These are phyloP conservation scores for Limnephilus auricula DNA, from an alignment of 2,888 invertebrate species.

Conservation along the genomic window DNA sequence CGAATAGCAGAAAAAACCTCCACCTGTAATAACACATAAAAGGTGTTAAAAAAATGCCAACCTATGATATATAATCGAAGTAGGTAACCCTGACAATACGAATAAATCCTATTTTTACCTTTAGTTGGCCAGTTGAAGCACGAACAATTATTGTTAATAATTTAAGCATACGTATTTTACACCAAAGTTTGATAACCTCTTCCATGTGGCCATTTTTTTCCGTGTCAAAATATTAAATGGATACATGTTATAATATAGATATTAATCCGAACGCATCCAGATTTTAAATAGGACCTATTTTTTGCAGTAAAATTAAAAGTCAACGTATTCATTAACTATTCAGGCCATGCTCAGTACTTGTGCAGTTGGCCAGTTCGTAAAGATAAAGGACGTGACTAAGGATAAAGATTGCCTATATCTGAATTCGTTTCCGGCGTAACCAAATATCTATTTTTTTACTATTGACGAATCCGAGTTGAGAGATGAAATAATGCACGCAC, in stretches of 20 bases:
- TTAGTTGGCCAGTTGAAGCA: not conserved
- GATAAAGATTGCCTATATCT: conserved; percentile 52
- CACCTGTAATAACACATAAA: no score
- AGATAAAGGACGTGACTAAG: conserved; percentile 58
- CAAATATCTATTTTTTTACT: conserved; percentile 47
- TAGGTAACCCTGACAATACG: not conserved
- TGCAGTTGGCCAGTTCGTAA: conserved; percentile 44
- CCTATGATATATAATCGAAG: no score
- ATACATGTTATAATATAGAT: not conserved
- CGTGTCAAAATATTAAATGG: not conserved
- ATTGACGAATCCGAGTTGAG: conserved; percentile 34
- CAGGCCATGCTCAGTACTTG: conserved; percentile 20
- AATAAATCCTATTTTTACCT: not conserved
- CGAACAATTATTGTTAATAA: no score
- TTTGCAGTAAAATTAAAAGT: conserved; percentile 17
- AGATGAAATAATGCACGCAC: conserved; percentile 46
- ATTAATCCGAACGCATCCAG: not conserved
- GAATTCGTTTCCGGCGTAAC: conserved; percentile 42
- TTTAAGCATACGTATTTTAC: not conserved
- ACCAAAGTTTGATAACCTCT: conserved; percentile 29
- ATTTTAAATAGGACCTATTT: conserved; percentile 18
- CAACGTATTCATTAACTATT: conserved; percentile 32
- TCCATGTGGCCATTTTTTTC: not conserved
- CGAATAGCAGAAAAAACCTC: no score
- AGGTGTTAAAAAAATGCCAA: no score